Evolutionary conservation across 2,797 vertebrate species (phyloP).

Genomic region (Leuciscus waleckii): DNA sequence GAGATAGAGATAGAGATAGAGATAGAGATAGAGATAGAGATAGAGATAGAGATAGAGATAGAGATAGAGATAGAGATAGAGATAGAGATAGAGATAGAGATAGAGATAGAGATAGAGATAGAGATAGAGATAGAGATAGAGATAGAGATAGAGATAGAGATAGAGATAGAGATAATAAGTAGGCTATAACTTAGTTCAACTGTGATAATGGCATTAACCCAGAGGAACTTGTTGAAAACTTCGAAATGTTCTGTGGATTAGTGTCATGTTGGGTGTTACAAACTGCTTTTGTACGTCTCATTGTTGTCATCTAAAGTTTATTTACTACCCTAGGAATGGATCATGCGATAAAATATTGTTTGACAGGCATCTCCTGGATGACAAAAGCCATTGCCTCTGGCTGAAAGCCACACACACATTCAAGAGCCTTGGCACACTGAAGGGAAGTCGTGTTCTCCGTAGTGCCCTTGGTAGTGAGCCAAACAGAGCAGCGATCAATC

Average conservation of each 20-base stretch:
- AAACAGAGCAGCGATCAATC: neutral
- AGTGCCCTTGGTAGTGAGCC: neutral
- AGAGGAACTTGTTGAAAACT: neutral
- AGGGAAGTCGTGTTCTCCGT: neutral
- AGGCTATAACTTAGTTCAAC: neutral
- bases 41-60: too few species aligned
- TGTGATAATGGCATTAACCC: neutral
- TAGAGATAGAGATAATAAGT: too few species aligned
- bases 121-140: too few species aligned
- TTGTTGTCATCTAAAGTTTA: neutral
- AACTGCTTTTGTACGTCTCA: neutral
- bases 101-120: too few species aligned
- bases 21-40: too few species aligned
- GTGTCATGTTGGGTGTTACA: neutral
- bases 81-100: too few species aligned
- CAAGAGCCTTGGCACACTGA: neutral
- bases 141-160: too few species aligned
- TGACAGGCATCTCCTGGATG: neutral
- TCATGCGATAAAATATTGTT: neutral
- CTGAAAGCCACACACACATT: slow-evolving; percentile 6
- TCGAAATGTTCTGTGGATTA: neutral
- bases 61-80: too few species aligned
- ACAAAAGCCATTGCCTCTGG: slow-evolving; percentile 12
- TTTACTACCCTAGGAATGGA: neutral
- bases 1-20: too few species aligned